These are phyloP conservation scores for Helarctos malayanus DNA, from an alignment of 2,797 vertebrate species.

Conservation along the genomic window DNA sequence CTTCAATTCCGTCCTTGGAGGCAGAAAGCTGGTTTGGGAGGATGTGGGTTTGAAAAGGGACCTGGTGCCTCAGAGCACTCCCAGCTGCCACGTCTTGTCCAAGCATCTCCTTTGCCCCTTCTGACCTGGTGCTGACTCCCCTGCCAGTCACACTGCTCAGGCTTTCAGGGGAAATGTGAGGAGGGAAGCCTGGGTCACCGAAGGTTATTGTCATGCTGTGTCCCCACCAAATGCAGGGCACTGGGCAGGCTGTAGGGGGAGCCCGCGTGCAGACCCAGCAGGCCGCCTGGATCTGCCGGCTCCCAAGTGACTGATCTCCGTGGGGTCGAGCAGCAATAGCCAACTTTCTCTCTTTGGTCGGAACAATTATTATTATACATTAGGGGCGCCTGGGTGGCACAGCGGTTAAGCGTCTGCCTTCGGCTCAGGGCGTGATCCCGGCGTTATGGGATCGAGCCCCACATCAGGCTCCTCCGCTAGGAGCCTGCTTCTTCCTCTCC, in stretches of 20 bases:
- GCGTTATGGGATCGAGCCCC: no score
- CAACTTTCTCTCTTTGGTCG: background rate
- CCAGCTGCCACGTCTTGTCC: background rate
- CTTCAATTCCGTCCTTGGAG: slow-evolving; percentile 1
- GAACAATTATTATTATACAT: background rate
- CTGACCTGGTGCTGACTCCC: background rate
- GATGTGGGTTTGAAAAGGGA: background rate
- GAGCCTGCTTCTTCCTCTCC: no score
- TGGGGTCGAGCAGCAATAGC: background rate
- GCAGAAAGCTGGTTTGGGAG: background rate
- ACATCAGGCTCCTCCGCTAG: no score
- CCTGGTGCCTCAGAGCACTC: background rate
- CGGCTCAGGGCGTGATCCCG: no score
- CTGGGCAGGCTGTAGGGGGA: slow-evolving; percentile 61
- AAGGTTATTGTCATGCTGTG: no score
- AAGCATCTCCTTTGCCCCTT: background rate
- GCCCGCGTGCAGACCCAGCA: background rate
- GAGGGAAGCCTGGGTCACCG: background rate
- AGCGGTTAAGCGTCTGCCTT: no score
- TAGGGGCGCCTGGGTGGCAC: background rate
- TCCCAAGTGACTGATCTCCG: background rate
- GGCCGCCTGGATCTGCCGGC: fast-evolving
- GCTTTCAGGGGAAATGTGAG: background rate
- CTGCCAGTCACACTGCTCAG: background rate
- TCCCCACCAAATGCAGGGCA: background rate